A percentile compares a stretch with the other conserved stretches of the same genome.
Evolutionary conservation across 1,140 invertebrate genomes (phyloP).

Genomic region (Palaemon carinicauda): DNA sequence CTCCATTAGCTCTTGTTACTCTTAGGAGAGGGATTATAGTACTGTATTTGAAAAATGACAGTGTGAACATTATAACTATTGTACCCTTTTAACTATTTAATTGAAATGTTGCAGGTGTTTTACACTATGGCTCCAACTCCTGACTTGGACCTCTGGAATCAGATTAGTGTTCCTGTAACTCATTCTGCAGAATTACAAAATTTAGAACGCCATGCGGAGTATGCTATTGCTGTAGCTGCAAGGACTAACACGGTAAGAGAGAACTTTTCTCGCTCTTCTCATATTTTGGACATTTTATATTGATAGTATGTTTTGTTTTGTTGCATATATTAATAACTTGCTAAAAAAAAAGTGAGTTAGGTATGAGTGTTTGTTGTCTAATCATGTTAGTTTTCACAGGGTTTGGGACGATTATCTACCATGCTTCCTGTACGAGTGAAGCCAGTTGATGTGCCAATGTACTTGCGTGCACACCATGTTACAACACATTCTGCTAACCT

Average conservation of each 20-base stretch:
- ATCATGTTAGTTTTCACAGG: constrained; percentile 59
- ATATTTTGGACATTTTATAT: too few relatives aligned
- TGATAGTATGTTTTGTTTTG: too few relatives aligned
- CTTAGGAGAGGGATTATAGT: too few relatives aligned
- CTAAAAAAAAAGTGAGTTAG: background rate
- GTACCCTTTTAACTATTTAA: background rate
- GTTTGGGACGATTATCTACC: constrained; percentile 70
- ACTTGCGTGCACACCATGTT: constrained; percentile 84
- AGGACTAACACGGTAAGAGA: constrained; percentile 73
- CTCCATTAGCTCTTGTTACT: too few relatives aligned
- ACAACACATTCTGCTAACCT: constrained; percentile 90
- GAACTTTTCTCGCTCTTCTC: too few relatives aligned
- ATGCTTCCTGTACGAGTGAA: constrained; percentile 85
- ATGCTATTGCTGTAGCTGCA: constrained; percentile 90
- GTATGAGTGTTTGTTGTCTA: background rate
- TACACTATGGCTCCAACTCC: constrained; percentile 92
- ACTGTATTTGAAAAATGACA: too few relatives aligned
- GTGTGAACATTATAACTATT: background rate
- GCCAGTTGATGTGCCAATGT: constrained; percentile 88
- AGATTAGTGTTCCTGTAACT: constrained; percentile 83
- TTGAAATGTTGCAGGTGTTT: constrained; percentile 73
- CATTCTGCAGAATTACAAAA: constrained; percentile 90
- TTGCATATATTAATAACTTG: background rate
- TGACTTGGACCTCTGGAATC: constrained; percentile 90
- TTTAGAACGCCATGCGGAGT: constrained; percentile 89